Conservation (phyloP, 1,140 invertebrate genomes). For the Mesaphorura yosii region DNA sequence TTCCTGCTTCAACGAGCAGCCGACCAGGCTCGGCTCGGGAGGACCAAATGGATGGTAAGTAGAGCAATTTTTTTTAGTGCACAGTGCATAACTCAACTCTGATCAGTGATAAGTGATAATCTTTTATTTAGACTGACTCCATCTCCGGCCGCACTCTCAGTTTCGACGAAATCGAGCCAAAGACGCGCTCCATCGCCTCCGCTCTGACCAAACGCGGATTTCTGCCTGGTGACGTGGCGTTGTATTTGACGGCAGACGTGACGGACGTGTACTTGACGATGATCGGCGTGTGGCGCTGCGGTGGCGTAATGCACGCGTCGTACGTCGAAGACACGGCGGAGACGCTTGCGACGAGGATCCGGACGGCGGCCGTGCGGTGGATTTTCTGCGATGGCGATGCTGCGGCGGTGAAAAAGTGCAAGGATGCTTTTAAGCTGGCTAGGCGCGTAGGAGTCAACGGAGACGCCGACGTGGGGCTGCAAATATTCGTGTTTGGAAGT, state of each 20-base stretch:
- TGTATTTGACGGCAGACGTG: constrained; percentile 27
- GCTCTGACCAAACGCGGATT: constrained; percentile 27
- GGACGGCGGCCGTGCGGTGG: neutral
- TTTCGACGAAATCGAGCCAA: constrained; percentile 25
- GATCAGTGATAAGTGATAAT: neutral
- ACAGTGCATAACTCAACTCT: neutral
- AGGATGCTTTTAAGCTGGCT: too few relatives aligned
- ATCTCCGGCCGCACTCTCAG: constrained; percentile 18
- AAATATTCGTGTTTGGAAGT: too few relatives aligned
- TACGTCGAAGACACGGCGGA: constrained; percentile 30
- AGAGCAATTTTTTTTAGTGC: neutral
- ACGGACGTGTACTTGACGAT: constrained; percentile 22
- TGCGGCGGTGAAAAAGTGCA: too few relatives aligned
- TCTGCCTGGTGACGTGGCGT: constrained; percentile 26
- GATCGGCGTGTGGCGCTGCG: constrained; percentile 25
- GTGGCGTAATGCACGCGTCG: constrained; percentile 26
- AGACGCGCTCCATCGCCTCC: constrained; percentile 17
- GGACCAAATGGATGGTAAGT: constrained; percentile 29
- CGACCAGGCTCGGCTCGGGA: constrained; percentile 13
- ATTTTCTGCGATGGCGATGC: neutral
- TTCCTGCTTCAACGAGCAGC: constrained; percentile 17
- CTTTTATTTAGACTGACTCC: constrained; percentile 26
- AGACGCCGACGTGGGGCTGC: too few relatives aligned
- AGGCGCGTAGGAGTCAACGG: too few relatives aligned
- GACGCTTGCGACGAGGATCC: constrained; percentile 15